Percentiles rank a stretch among this genome's conserved stretches.
phyloP scores from a whole-genome alignment of 2,113 vertebrate species.

The Myocastor coypus region DNA sequence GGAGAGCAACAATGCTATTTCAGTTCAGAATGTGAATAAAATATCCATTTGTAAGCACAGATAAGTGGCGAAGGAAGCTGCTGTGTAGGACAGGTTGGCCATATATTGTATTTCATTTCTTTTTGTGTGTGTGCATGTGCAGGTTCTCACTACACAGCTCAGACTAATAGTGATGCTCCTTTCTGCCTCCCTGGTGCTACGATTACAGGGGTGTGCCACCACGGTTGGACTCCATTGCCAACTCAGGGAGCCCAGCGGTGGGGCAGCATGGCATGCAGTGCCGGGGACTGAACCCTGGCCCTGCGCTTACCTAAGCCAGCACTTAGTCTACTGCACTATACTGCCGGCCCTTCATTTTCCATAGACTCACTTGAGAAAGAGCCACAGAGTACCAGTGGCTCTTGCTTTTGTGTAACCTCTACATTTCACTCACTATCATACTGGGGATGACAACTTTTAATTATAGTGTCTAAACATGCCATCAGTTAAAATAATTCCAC shows the following conservation, averaged over 20 bases:
- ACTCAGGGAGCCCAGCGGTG: too few relatives aligned
- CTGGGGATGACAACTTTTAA: neutral
- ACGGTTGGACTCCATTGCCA: too few relatives aligned
- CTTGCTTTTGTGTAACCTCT: neutral
- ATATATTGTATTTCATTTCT: neutral
- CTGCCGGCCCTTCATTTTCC: neutral
- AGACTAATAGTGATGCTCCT: too few relatives aligned
- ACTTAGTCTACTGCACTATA: too few relatives aligned
- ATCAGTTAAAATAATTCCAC: neutral
- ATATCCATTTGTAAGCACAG: neutral
- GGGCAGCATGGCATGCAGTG: too few relatives aligned
- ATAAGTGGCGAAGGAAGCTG: neutral
- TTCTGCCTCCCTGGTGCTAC: too few relatives aligned
- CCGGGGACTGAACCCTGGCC: too few relatives aligned
- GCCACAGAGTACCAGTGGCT: accelerated
- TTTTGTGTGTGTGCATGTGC: too few relatives aligned
- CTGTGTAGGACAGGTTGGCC: too few relatives aligned
- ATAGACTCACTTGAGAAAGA: neutral
- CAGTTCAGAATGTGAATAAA: neutral
- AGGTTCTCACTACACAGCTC: too few relatives aligned
- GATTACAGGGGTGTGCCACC: too few relatives aligned
- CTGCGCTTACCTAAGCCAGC: too few relatives aligned
- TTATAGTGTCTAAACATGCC: neutral
- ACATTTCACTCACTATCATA: neutral
- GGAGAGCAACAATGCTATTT: neutral